Evolutionary conservation across 2,797 vertebrate species (phyloP).

Genomic region (Siniperca undulata): DNA sequence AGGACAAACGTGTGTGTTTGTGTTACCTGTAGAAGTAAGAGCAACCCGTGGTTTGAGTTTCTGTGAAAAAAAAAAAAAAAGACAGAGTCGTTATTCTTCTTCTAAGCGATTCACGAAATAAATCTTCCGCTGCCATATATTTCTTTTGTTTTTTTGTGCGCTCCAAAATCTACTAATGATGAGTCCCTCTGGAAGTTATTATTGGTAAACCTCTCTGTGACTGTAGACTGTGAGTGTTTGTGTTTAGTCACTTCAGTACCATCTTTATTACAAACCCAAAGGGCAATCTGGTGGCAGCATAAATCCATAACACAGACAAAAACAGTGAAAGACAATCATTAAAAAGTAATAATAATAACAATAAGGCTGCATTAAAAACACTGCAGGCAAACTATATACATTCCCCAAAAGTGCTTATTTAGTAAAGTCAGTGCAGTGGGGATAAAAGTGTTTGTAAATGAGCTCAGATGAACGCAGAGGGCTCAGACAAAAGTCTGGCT

Average conservation of each 20-base stretch:
- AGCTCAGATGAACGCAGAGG: too few species aligned
- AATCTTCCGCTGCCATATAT: neutral
- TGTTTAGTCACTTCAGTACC: slow-evolving; percentile 25
- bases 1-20: neutral
- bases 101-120: neutral
- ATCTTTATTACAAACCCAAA: slow-evolving; percentile 41
- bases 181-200: slow-evolving; percentile 46
- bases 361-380: slow-evolving; percentile 21
- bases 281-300: slow-evolving; percentile 25
- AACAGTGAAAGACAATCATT: slow-evolving; percentile 29
- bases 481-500: too few species aligned
- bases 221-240: slow-evolving; percentile 1
- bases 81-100: slow-evolving; percentile 7
- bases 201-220: slow-evolving; percentile 26
- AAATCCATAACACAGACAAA: slow-evolving; percentile 33
- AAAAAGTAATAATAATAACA: slow-evolving; percentile 48
- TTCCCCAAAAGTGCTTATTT: neutral
- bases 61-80: slow-evolving; percentile 41
- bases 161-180: slow-evolving; percentile 34
- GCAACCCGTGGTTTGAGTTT: slow-evolving; percentile 50
- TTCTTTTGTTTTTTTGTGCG: neutral
- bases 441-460: neutral
- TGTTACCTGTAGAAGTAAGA: slow-evolving; percentile 77
- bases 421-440: neutral
- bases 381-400: slow-evolving; percentile 19